Conservation (phyloP, 2,888 invertebrate genomes). For the Dynastes hyllus region DNA sequence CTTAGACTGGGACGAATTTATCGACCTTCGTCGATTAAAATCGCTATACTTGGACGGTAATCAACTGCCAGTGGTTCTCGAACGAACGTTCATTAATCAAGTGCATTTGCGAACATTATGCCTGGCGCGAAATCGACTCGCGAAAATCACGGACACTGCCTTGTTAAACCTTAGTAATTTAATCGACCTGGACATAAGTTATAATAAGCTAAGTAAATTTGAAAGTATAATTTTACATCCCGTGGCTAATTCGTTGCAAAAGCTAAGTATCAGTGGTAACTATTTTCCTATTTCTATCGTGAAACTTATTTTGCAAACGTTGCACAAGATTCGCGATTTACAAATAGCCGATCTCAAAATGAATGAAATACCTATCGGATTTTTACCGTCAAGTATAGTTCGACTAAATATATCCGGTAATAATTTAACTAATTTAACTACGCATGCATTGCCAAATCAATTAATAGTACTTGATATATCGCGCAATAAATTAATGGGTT, state of each 20-base stretch:
- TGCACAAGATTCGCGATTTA: slow-evolving; percentile 75
- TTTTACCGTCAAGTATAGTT: slow-evolving; percentile 73
- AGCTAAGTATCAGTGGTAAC: slow-evolving; percentile 82
- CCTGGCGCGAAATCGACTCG: slow-evolving; percentile 83
- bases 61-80: slow-evolving; percentile 83
- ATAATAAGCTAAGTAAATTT: slow-evolving; percentile 82
- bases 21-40: slow-evolving; percentile 78
- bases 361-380: slow-evolving; percentile 74
- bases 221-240: slow-evolving; percentile 78
- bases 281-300: slow-evolving; percentile 75
- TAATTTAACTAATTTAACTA: slow-evolving; percentile 76
- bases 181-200: slow-evolving; percentile 82
- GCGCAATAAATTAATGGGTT: slow-evolving; percentile 80
- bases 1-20: slow-evolving; percentile 82
- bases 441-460: slow-evolving; percentile 75
- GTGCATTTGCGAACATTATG: slow-evolving; percentile 73
- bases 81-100: slow-evolving; percentile 79
- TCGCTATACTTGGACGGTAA: slow-evolving; percentile 83
- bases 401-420: slow-evolving; percentile 84
- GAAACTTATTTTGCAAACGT: slow-evolving; percentile 74
- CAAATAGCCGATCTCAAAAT: slow-evolving; percentile 77
- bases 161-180: slow-evolving; percentile 83
- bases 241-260: slow-evolving; percentile 76
- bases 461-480: slow-evolving; percentile 81
- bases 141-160: slow-evolving; percentile 82